These are phyloP conservation scores for Parnassius glacialis DNA, from an alignment of 2,888 invertebrate species.

Conservation along the genomic window DNA sequence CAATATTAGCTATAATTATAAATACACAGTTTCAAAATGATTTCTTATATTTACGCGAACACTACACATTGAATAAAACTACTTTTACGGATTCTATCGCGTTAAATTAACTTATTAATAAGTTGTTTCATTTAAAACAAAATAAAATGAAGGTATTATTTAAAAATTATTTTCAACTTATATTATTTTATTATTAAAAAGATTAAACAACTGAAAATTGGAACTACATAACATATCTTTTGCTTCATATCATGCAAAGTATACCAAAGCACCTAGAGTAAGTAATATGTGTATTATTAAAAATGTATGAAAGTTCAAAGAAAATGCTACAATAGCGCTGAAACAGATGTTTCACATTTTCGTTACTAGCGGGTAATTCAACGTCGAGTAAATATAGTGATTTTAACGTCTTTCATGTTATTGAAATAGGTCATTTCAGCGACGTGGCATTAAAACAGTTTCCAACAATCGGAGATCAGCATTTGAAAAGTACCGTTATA, in stretches of 20 bases:
- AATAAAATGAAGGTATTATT: too few relatives aligned
- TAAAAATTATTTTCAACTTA: too few relatives aligned
- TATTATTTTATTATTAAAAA: too few relatives aligned
- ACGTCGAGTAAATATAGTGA: constrained; percentile 16
- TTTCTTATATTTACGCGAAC: too few relatives aligned
- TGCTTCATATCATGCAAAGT: not conserved
- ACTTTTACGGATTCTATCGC: too few relatives aligned
- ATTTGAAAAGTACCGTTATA: constrained; percentile 14
- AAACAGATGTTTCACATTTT: constrained; percentile 23
- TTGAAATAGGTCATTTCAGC: not conserved
- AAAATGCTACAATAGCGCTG: constrained; percentile 9
- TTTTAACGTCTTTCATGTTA: constrained; percentile 15
- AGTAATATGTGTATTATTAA: not conserved
- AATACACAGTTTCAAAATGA: too few relatives aligned
- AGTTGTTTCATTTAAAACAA: too few relatives aligned
- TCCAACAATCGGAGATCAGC: constrained; percentile 6
- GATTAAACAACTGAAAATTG: too few relatives aligned
- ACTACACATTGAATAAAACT: too few relatives aligned
- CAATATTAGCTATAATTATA: too few relatives aligned
- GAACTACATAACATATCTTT: too few relatives aligned
- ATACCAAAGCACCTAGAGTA: not conserved
- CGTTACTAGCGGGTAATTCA: constrained; percentile 15
- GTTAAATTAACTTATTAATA: too few relatives aligned
- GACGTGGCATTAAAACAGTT: not conserved
- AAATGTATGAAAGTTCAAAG: constrained; percentile 17